Evolutionary conservation across 1,140 invertebrate species (phyloP), one percentile per base, ranked within the genome.

Genomic region (Helicoverpa armigera): DNA sequence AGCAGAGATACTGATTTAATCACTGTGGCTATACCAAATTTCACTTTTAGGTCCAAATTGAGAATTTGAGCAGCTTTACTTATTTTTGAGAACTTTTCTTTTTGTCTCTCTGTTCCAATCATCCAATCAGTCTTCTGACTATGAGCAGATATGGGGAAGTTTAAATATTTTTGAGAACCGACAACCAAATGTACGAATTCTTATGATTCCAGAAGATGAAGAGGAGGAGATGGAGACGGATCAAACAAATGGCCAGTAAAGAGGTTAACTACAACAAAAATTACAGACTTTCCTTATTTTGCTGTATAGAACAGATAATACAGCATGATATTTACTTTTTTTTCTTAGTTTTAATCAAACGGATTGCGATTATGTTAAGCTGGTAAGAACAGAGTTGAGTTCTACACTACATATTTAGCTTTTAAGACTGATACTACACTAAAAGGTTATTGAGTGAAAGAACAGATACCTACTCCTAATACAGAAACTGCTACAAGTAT

Each of bases 171-270:
- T 23, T 23, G 23, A 23, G 23, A 23, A 79, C 11, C 56, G 23
- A 72, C 69, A 53, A 72, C 29, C 48, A 72, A 53, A 53, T 58
- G 31, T 73, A 58, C 54, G 43, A 43, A 43, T 63, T 79, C 79
- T 76, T 89, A 79, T 88, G 54, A 82, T 95, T 94, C 84, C 92
- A 93, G 91, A 94, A 91, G 84, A 90, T 81, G 94, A 95, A 81
- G 91, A 94, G 81, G 95, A 95, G 80, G 95, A 95, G 77, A 95
- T 95, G 91, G 94, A 94, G 75, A 92, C 91, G 5, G 93, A 94
- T 74, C 89, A 93, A 76, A 79, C 86, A 67, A 94, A 94, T 87
- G 92, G 92, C 35, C 90, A 93, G 74, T 93, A 88, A 85, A 18
- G 63, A 80, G 53, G 58, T 77, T 77, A 51, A 3, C 43, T 35